These are phyloP conservation scores for Agelaius phoeniceus DNA, from an alignment of 2,113 vertebrate genomes.

Conservation along the genomic window DNA sequence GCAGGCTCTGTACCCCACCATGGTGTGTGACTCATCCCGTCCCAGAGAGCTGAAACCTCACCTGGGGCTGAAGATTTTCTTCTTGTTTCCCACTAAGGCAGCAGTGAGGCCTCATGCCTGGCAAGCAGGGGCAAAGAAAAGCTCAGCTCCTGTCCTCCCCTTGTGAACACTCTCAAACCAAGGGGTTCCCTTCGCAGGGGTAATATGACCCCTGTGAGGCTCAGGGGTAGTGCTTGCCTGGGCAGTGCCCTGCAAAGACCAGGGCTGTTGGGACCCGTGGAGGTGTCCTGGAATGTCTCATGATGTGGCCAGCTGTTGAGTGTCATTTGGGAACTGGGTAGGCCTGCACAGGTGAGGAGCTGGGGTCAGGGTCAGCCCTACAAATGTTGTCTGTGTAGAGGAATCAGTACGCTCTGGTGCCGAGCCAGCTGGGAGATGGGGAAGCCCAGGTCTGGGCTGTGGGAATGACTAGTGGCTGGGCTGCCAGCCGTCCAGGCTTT, in stretches of 20 bases:
- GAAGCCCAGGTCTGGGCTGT: neutral
- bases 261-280: neutral
- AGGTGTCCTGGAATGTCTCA: neutral
- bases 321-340: neutral
- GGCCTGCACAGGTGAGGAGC: fast-evolving
- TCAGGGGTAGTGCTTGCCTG: neutral
- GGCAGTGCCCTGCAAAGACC: neutral
- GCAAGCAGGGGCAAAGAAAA: neutral
- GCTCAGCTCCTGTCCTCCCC: neutral
- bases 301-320: neutral
- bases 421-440: neutral
- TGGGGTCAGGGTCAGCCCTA: neutral
- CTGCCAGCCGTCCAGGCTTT: neutral
- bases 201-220: fast-evolving
- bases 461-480: neutral
- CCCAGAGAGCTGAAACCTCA: neutral
- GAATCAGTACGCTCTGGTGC: neutral
- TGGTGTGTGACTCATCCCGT: fast-evolving
- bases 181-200: fast-evolving
- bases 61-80: neutral
- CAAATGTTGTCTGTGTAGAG: neutral
- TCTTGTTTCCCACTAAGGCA: neutral
- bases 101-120: neutral
- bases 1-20: too few species aligned
- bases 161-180: fast-evolving